A percentile compares a stretch with the other conserved stretches of the same genome.
Conservation (phyloP, 2,888 invertebrate genomes). For the Eilema griseolum region DNA sequence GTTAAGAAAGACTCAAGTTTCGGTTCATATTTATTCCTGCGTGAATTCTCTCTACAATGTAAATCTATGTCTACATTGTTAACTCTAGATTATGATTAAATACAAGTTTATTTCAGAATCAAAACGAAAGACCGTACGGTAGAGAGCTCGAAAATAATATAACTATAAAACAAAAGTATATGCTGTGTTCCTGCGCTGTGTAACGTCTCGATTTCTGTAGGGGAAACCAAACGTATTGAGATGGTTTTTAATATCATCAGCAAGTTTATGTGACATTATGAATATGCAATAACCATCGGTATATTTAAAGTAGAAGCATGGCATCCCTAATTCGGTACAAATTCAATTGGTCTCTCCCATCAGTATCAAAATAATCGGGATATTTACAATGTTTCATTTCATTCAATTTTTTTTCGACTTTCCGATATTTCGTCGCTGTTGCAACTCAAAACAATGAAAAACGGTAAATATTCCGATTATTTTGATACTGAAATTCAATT, state of each 20-base stretch:
- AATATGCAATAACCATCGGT: background rate
- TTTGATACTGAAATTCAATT: too few species aligned
- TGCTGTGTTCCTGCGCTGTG: background rate
- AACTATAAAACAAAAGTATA: too few species aligned
- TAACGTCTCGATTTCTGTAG: background rate
- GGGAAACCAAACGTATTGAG: background rate
- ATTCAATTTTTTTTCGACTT: too few species aligned
- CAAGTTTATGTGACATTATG: too few species aligned
- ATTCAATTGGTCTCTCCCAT: too few species aligned
- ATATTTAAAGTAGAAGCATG: background rate
- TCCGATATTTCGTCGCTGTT: too few species aligned
- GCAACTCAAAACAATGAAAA: too few species aligned
- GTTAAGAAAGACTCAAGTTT: background rate
- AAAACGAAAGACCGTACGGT: background rate
- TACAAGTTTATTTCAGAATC: background rate
- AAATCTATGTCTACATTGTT: background rate
- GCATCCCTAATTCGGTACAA: background rate
- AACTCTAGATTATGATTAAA: background rate
- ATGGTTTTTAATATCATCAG: too few species aligned
- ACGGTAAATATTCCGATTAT: too few species aligned
- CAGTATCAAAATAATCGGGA: too few species aligned
- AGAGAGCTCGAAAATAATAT: too few species aligned
- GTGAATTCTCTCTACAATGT: background rate
- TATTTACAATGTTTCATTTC: too few species aligned
- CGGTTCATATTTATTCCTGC: conserved; percentile 8